Percentiles rank a stretch among this genome's conserved stretches.
These are phyloP conservation scores for Diplodus sargus DNA, from an alignment of 2,797 vertebrate species.

Conservation along the genomic window DNA sequence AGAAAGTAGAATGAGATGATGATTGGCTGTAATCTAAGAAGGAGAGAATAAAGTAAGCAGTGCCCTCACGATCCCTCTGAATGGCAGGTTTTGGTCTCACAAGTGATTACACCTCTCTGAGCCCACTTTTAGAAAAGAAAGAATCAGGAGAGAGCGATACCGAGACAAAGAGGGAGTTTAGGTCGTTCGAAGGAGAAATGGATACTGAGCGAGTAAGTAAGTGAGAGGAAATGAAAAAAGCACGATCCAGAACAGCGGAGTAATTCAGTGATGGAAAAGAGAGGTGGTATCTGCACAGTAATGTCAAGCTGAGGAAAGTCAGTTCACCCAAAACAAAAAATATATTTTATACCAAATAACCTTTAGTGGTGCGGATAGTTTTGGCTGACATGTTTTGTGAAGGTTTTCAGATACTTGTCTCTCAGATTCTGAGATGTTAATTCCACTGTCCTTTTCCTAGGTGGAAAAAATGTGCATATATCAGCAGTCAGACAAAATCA, in stretches of 20 bases:
- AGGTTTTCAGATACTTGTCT: not conserved
- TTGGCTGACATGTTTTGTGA: not conserved
- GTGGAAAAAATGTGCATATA: too few species aligned
- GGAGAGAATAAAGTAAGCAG: conserved; percentile 56
- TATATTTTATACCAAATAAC: not conserved
- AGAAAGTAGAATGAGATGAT: conserved; percentile 66
- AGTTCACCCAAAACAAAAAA: not conserved
- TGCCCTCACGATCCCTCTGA: conserved; percentile 50
- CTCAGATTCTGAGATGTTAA: not conserved
- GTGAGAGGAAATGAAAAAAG: conserved; percentile 41
- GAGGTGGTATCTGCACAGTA: not conserved
- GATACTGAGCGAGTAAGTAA: conserved; percentile 30
- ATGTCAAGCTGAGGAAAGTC: conserved; percentile 4
- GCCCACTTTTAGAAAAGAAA: conserved; percentile 40
- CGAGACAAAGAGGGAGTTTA: conserved; percentile 46
- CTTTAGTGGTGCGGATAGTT: not conserved
- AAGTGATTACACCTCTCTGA: conserved; percentile 63
- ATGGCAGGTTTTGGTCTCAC: conserved; percentile 64
- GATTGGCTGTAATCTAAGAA: conserved; percentile 71
- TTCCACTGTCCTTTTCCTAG: too few species aligned
- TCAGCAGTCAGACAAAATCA: too few species aligned
- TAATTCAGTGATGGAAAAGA: not conserved
- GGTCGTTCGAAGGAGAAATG: conserved; percentile 31
- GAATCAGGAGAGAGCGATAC: conserved; percentile 35
- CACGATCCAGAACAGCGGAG: conserved; percentile 6